These are phyloP conservation scores for Hylaea fasciaria DNA, from an alignment of 2,888 invertebrate species.

Conservation along the genomic window DNA sequence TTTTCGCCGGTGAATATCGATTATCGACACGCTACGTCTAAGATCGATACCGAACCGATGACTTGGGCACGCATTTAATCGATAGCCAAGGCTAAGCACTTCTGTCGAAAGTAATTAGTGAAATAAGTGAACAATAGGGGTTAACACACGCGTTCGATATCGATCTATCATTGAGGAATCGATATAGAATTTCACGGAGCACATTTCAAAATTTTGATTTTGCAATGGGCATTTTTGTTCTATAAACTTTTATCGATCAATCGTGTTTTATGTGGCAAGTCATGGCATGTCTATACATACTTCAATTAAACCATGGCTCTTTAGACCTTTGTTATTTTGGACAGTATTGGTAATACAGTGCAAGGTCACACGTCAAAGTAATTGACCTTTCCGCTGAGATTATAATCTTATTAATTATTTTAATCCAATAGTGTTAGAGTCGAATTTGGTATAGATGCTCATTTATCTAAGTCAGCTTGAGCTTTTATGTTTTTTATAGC, in stretches of 20 bases:
- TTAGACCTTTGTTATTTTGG: slow-evolving; percentile 23
- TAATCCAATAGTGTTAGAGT: slow-evolving; percentile 43
- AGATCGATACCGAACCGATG: slow-evolving; percentile 63
- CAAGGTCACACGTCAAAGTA: slow-evolving; percentile 46
- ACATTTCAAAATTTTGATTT: slow-evolving; percentile 37
- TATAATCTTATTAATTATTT: slow-evolving; percentile 63
- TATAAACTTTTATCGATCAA: slow-evolving; percentile 34
- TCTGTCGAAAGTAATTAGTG: slow-evolving; percentile 55
- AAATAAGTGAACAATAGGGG: slow-evolving; percentile 46
- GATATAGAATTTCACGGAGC: slow-evolving; percentile 44
- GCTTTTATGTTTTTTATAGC: slow-evolving; percentile 28
- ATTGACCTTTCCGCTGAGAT: slow-evolving; percentile 67
- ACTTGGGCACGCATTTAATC: slow-evolving; percentile 55
- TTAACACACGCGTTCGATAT: slow-evolving; percentile 37
- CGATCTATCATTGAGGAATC: slow-evolving; percentile 41
- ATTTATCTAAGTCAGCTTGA: slow-evolving; percentile 49
- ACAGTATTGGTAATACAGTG: slow-evolving; percentile 26
- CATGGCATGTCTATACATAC: slow-evolving; percentile 18
- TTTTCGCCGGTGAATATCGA: slow-evolving; percentile 62
- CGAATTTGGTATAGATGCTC: slow-evolving; percentile 28
- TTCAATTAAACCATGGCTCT: slow-evolving; percentile 23
- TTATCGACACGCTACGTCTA: slow-evolving; percentile 63
- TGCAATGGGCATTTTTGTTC: slow-evolving; percentile 24
- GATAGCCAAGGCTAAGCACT: slow-evolving; percentile 57
- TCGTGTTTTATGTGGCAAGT: slow-evolving; percentile 20